A percentile compares a stretch with the other conserved stretches of the same genome.
Evolutionary conservation across 1,140 invertebrate species (phyloP).

Genomic region (Chionoecetes opilio): DNA sequence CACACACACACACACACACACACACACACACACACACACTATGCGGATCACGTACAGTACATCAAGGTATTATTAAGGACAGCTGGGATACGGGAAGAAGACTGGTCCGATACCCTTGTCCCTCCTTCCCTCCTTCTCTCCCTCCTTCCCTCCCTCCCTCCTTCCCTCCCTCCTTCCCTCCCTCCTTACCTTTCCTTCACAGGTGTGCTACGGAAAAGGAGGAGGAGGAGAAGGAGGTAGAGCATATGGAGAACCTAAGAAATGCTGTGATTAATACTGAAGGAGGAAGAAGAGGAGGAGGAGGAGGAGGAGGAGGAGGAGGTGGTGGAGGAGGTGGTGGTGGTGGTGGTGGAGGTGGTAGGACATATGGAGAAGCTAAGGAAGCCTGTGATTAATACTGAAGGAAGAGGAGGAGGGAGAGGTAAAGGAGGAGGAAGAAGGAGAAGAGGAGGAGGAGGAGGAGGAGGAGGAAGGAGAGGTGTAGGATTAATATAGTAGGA

Average conservation of each 20-base stretch:
- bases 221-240: neutral
- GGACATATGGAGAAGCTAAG: no score
- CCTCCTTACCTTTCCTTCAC: neutral
- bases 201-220: no score
- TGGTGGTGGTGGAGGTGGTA: neutral
- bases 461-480: neutral
- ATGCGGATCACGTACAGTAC: conserved; percentile 47
- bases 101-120: no score
- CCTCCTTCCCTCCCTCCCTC: conserved; percentile 39
- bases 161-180: conserved; percentile 38
- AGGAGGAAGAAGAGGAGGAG: neutral
- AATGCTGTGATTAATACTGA: neutral
- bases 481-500: no score
- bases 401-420: neutral
- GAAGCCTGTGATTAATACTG: no score
- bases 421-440: neutral
- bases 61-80: conserved; percentile 42
- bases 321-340: neutral
- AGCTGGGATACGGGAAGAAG: conserved; percentile 41
- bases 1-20: conserved; percentile 31
- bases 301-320: neutral
- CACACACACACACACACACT: no score
- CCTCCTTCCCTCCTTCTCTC: conserved; percentile 36
- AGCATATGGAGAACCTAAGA: neutral
- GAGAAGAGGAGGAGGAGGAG: neutral